phyloP scores from a whole-genome alignment of 2,888 invertebrate species.

The Tenodera sinensis region DNA sequence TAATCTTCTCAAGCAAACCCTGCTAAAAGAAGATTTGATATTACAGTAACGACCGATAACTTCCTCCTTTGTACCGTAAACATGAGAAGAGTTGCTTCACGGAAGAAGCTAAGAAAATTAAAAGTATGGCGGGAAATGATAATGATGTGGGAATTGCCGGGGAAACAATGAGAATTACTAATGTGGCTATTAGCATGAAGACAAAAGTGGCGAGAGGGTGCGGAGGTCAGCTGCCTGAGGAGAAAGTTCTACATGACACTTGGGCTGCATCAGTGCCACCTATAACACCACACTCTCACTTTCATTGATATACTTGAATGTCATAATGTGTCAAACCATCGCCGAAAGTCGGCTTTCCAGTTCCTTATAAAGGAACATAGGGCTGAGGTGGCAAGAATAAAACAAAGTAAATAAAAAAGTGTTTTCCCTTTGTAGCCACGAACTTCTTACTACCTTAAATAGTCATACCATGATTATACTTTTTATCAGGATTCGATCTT shows the following conservation, averaged over 20 bases:
- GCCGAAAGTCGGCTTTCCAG: no score
- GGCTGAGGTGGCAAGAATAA: no score
- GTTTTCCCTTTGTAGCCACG: no score
- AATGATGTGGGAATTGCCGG: background rate
- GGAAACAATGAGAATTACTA: background rate
- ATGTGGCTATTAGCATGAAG: background rate
- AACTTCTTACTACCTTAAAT: no score
- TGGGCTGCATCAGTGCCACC: background rate
- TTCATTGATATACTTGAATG: background rate
- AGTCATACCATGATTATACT: no score
- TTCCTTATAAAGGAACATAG: no score
- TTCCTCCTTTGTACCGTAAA: background rate
- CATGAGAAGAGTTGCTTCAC: background rate
- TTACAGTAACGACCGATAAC: no score
- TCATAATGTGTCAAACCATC: no score
- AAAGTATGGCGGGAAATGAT: background rate
- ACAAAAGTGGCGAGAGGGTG: background rate
- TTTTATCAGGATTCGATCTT: no score
- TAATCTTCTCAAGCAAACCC: no score
- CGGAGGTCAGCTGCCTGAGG: background rate
- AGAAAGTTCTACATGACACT: background rate
- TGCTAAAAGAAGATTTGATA: no score
- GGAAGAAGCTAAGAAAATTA: background rate
- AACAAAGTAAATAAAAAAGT: no score
- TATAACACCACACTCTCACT: background rate